Evolutionary conservation across 1,140 invertebrate species (phyloP), one percentile per base, ranked within the genome.

Genomic region (Mamestra configurata): DNA sequence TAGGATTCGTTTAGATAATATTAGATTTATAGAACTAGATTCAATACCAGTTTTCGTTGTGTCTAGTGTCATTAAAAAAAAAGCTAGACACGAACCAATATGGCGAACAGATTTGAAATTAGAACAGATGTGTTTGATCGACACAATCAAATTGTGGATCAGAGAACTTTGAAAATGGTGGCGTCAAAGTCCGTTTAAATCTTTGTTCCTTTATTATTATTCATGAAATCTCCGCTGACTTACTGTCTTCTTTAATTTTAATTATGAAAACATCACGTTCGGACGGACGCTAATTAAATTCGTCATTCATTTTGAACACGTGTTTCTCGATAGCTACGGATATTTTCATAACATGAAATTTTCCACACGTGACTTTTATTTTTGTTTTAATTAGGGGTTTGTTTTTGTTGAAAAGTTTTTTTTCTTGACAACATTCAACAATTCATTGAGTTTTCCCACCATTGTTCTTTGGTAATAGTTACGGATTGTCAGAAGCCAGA

Each of bases 41-140:
- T 64, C 11, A 22, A 64, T n/a, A 64, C n/a, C 1, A 2, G 18
- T 40, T 35, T 15, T 20, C 35, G 53, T 1, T 0, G 20, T 20
- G 35, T 66, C 35, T n/a, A 66, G 35, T 20, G 18, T 18, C 20
- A 66, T 66, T 40, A 22, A 22, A 66, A 66, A 66, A 66, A 22
- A 37, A 7, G 18, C 22, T 13, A 66, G 61, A 43, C 18, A 40
- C 18, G 35, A 22, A 66, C 35, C 5, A 31, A 59, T 31, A 59
- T 59, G 55, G 55, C 53, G 7, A 11, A 66, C 35, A 40, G 35
- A 20, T 66, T 66, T 66, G 18, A 66, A 66, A 37, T 40, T 40
- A 66, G 61, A 66, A 66, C 61, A 66, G 0, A 66, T 64, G 37
- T 10, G 61, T 37, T 43, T 40, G 35, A 18, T 66, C 7, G 18